phyloP scores from a whole-genome alignment of 2,888 invertebrate species.

The Vanessa cardui region DNA sequence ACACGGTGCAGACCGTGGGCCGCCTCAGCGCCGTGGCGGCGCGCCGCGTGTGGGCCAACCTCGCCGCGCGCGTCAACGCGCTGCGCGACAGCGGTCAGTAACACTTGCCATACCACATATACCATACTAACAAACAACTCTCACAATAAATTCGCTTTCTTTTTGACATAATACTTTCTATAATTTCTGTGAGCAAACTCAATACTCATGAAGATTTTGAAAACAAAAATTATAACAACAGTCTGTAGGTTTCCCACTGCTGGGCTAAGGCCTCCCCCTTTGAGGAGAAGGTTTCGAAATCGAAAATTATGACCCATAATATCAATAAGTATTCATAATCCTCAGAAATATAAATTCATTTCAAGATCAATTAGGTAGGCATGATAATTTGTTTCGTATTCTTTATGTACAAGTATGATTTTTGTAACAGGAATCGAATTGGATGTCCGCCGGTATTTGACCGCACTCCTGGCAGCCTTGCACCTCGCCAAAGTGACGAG shows the following conservation, averaged over 20 bases:
- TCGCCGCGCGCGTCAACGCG: slow-evolving; percentile 83
- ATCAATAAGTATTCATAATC: too few relatives aligned
- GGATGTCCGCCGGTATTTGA: slow-evolving; percentile 72
- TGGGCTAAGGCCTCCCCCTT: too few relatives aligned
- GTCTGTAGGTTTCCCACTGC: too few relatives aligned
- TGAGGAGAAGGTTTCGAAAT: too few relatives aligned
- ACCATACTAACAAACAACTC: neutral
- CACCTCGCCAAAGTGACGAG: slow-evolving; percentile 73
- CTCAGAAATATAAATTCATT: too few relatives aligned
- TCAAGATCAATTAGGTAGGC: too few relatives aligned
- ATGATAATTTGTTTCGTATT: neutral
- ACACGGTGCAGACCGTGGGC: slow-evolving; percentile 88
- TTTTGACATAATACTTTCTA: too few relatives aligned
- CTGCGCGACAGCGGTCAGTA: slow-evolving; percentile 63
- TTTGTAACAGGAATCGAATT: slow-evolving; percentile 64
- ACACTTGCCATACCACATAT: neutral
- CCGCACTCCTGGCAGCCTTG: slow-evolving; percentile 69
- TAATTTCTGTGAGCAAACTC: too few relatives aligned
- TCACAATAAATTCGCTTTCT: too few relatives aligned
- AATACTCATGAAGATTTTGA: too few relatives aligned
- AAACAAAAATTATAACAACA: too few relatives aligned
- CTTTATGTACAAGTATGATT: neutral
- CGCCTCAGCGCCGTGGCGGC: slow-evolving; percentile 87
- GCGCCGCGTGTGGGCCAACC: slow-evolving; percentile 86
- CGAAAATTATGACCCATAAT: too few relatives aligned